These are phyloP conservation scores for Stomatorhinus ivindoensis DNA, from an alignment of 2,113 vertebrate genomes.

Conservation along the genomic window DNA sequence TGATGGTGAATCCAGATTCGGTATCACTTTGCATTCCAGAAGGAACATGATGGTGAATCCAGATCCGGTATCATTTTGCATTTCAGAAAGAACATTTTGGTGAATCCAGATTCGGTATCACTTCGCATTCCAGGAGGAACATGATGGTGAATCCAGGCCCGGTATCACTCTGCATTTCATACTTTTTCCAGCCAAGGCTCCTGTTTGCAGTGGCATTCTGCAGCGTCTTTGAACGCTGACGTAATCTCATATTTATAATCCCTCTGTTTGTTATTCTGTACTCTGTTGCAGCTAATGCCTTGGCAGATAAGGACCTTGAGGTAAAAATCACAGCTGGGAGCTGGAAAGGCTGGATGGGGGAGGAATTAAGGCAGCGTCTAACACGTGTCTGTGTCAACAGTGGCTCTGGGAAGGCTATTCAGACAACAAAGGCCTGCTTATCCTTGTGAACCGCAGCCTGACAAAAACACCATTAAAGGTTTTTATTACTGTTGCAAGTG, in stretches of 20 bases:
- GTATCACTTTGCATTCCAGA: not conserved
- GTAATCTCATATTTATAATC: constrained; percentile 50
- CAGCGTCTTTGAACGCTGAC: not conserved
- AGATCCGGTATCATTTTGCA: not conserved
- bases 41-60: not conserved
- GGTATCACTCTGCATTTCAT: not conserved
- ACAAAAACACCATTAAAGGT: not conserved
- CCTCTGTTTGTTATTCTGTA: constrained; percentile 46
- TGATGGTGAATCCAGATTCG: not conserved
- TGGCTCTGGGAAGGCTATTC: constrained; percentile 36
- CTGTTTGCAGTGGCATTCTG: not conserved
- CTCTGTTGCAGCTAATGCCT: constrained; percentile 42
- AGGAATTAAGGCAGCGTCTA: constrained; percentile 39
- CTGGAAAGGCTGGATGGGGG: constrained; percentile 29
- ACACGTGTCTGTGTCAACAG: constrained; percentile 41
- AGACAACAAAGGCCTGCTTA: constrained; percentile 4
- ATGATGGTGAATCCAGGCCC: not conserved
- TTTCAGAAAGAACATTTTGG: not conserved
- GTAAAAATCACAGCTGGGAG: constrained; percentile 30
- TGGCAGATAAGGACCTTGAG: constrained; percentile 43
- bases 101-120: not conserved
- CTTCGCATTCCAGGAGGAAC: not conserved
- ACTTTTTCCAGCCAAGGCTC: not conserved
- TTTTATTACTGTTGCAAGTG: not conserved
- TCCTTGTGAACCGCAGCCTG: not conserved